A percentile compares a stretch with the other conserved stretches of the same genome.
phyloP scores from a whole-genome alignment of 2,113 vertebrate genomes.

The Sapajus apella region DNA sequence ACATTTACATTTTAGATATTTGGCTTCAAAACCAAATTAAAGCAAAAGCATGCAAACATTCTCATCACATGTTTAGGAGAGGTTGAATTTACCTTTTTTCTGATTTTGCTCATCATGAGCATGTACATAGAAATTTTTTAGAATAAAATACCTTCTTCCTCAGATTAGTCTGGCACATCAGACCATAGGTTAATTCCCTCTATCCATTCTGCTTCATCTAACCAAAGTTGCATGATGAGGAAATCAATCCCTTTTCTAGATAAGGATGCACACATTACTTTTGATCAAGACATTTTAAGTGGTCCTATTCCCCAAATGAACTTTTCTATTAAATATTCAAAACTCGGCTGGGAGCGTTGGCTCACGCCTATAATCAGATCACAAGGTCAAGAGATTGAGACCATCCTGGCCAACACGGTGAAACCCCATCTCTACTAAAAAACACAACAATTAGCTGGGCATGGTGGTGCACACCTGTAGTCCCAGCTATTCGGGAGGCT shows the following conservation, averaged over 20 bases:
- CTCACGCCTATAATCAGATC: no score
- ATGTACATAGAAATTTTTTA: not conserved
- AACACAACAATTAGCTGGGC: no score
- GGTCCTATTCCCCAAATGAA: not conserved
- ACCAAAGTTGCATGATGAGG: not conserved
- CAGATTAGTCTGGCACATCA: not conserved
- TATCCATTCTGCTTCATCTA: not conserved
- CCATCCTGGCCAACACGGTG: no score
- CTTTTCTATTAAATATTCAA: not conserved
- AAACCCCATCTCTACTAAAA: no score
- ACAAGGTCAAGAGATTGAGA: no score
- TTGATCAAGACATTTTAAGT: not conserved
- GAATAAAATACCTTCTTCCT: not conserved
- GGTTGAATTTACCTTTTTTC: not conserved
- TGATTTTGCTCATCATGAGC: not conserved
- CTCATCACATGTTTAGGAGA: not conserved
- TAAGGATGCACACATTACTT: not conserved
- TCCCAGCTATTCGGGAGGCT: no score
- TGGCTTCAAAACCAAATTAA: not conserved
- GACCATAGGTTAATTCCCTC: not conserved
- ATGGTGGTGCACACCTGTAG: no score
- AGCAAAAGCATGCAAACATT: not conserved
- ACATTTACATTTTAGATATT: not conserved
- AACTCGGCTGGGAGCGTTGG: not conserved
- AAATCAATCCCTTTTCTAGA: not conserved